Base-by-base conservation (phyloP, 1,140 invertebrate species). In the Euglossa dilemma region DNA sequence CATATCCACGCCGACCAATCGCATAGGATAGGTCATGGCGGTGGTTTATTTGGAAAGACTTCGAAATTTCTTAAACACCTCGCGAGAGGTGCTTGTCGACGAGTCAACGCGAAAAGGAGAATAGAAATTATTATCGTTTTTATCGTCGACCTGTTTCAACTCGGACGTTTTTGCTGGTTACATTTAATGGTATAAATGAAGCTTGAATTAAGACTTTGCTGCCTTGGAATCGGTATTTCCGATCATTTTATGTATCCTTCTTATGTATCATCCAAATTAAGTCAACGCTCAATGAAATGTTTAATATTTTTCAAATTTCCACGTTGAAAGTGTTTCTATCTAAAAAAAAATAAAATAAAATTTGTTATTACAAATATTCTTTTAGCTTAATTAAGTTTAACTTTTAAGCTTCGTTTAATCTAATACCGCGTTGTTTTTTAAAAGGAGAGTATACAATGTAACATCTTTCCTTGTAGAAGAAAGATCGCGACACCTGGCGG, bases 11-110 rank as follows among this genome's bases (percentile, higher is more conserved):
- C 59, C 69, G 74, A 80, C 73, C 82, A 69, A 79, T 86, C 70
- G 67, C 72, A 77, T 90, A 64, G 83, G 87, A 88, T 92, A 91
- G 91, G 91, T 91, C 91, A 91, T 84, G 88, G 80, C 59, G 86
- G 56, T 28, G 52, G 91, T 92, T 92, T 92, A 85, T 90, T 89
- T 91, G 91, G 76, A 82, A 86, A 86, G 82, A 84, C 87, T 84
- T 79, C 81, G 73, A 90, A 89, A 91, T 90, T 89, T 90, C 85
- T 83, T 80, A 87, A 91, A 89, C 90, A 87, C 63, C 76, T 74
- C 67, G 72, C 52, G 64, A 79, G 28, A 70, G 75, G 25, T 45
- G 20, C 71, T 67, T 36, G 61, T 81, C 80, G 72, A 28, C 80
- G 72, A 25, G 12, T 57, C 52, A 56, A 81, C 25, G 61, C n/a